Percentiles rank a stretch among this genome's conserved stretches.
Conservation (phyloP, 92 coral and sea anemone genomes). For the Micromussa lordhowensis region DNA sequence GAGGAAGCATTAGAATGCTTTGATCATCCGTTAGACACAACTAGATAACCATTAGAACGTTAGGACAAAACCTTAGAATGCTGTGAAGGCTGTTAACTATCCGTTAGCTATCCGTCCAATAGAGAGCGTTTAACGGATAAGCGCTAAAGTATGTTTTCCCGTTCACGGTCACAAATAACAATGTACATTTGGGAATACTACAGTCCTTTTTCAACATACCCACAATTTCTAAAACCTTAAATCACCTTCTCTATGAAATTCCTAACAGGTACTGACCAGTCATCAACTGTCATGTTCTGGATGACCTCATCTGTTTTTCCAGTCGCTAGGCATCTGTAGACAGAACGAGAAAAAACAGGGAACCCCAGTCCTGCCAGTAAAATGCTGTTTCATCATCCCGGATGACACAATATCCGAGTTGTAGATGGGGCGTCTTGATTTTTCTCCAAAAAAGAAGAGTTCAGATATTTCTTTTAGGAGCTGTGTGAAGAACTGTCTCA, state of each 20-base stretch:
- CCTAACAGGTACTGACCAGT: conserved; percentile 62
- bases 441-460: conserved; percentile 59
- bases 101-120: not conserved
- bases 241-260: conserved; percentile 57
- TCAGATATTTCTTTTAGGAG: conserved; percentile 53
- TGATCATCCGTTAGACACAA: not conserved
- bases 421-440: conserved; percentile 42
- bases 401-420: conserved; percentile 58
- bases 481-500: conserved; percentile 73
- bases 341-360: conserved; percentile 63
- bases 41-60: not conserved
- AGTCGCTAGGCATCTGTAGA: conserved; percentile 67
- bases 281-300: conserved; percentile 59
- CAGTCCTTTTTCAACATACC: no score
- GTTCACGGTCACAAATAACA: no score
- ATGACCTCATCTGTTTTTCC: conserved; percentile 59
- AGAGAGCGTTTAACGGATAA: no score
- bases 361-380: conserved; percentile 73
- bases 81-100: not conserved
- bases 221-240: not conserved
- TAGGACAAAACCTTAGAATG: not conserved
- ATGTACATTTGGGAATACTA: no score
- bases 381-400: conserved; percentile 76
- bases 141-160: no score
- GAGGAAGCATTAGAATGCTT: not conserved